Base-by-base conservation (phyloP, 1,140 invertebrate species). In the Diabrotica virgifera region DNA sequence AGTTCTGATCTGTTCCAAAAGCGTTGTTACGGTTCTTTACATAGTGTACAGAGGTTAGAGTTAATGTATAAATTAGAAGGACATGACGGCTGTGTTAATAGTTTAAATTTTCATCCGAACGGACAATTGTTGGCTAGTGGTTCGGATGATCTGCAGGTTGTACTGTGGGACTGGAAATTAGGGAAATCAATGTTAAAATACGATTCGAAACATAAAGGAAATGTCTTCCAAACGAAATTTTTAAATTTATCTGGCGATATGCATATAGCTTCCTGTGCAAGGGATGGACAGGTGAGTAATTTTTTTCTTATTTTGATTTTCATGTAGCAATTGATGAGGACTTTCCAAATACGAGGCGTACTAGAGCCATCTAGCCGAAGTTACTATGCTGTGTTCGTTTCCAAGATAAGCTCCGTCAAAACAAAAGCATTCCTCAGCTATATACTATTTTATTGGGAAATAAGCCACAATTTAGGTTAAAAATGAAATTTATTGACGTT, bases 81-180 rank as follows among this genome's bases (percentile, higher is more conserved):
- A 67, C 95, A 97, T 81, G 81, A 82, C 73, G 94, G 94, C 52
- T 97, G 95, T 84, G 94, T 97, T 8, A 97, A 97, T 83, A 88
- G 91, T 53, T 83, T 98, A 50, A 90, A 93, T 81, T 98, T 97
- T 79, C 95, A 95, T 81, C 84, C 86, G 57, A 81, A 85, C 76
- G 87, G 87, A 72, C 86, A 87, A 53, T 80, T 90, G 53, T 78
- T 97, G 57, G 92, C 88, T 0, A 95, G 92, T 77, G 94, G 92
- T 5, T 97, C 95, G 0, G 95, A 98, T 83, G 96, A 98, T 82
- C 85, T 90, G 8, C 84, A 86, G 52, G 69, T 96, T 36, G 84
- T 92, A 36, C 79, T 98, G 14, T 98, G 95, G 95, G 90, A 97
- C 77, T 97, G 95, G 95, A 86, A 91, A 10, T 76, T 82, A 6